Evolutionary conservation across 92 coral and sea anemone genomes (phyloP), one percentile per base, ranked within the genome.

Genomic region (Epizoanthus illoricatus): DNA sequence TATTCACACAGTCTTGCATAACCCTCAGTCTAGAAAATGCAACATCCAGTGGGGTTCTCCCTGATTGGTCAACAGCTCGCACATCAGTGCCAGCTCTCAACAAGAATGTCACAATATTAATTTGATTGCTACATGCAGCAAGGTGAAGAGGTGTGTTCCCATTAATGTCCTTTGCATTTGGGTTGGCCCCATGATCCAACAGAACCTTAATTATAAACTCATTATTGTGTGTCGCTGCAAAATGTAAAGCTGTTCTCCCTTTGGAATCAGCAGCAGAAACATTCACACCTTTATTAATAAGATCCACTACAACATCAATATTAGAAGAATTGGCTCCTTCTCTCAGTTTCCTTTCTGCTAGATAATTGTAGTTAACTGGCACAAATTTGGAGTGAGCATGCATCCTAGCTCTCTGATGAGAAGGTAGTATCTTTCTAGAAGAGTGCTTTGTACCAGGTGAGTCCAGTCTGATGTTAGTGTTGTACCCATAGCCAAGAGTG

Each of bases 61-160:
- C 98, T 65, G 91, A 92, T 57, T 88, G 88, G 76, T 95, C 98
- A 65, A 94, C 91, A 17, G 97, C 94, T 43, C 86, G 88, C 19
- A 93, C 88, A 59, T 88, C 89, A 19, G 95, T 87, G n/a, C 99
- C 99, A 61, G 91, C 94, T 57, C 86, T 90, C 65, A 92, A 63
- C 68, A 97, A 84, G 15, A 93, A 85, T n/a, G 99, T 97, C 39
- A 97, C 98, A 57, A 97, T 86, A 69, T 85, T 90, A 12, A 97
- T 86, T 28, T 91, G 98, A 75, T 94, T 97, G 19, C 97, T 88
- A 79, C 99, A 97, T 13, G 99, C 98, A 2, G 99, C 99, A 17
- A 97, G 88, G 84, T 97, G 99, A 63, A 97, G 90, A 23, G 99
- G 98, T 4, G 99, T 97, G 59, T 97, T 97, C 19, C 98, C 99